Base-by-base conservation (phyloP, 1,140 invertebrate species). In the Tetramorium parvispinum region DNA sequence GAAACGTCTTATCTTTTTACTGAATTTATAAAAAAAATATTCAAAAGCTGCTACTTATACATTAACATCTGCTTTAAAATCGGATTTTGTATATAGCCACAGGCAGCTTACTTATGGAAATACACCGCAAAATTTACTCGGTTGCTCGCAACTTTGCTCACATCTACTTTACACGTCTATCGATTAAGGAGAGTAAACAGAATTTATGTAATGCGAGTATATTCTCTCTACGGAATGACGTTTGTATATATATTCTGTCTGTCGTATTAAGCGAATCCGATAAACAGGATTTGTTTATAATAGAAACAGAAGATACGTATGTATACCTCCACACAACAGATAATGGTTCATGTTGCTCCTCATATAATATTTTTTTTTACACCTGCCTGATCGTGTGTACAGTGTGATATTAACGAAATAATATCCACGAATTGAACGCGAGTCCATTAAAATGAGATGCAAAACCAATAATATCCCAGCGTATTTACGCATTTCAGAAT, bases 151-250 rank as follows among this genome's bases (percentile, higher is more conserved):
- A 83, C 53, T 75, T 61, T 40, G n/a, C 79, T 59, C 68, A 59
- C 24, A 43, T 53, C 18, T 53, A 53, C 51, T 53, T 53, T n/a
- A 16, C 51, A 1, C 51, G 51, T 53, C 51, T 53, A 53, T 73
- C 68, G 68, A 83, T 83, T 83, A 83, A 75, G 55, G 27, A 59
- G n/a, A 5, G 43, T 46, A 73, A 83, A 75, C 68, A 83, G 53
- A 82, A 59, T 83, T 82, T 83, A 37, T 83, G 24, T 75, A 49
- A 83, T 73, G 13, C 68, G 24, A 21, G 68, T 83, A 57, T 75
- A 75, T 83, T 83, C 65, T 68, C 65, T 68, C 43, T 37, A 8
- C 53, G n/a, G 8, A 83, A 83, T 83, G 24, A 82, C 73, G 27
- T 83, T 83, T 83, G 68, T 40, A 53, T 4, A 83, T 83, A 75